Base-by-base conservation (phyloP, 2,797 vertebrate species). In the Steatocranus sp. region DNA sequence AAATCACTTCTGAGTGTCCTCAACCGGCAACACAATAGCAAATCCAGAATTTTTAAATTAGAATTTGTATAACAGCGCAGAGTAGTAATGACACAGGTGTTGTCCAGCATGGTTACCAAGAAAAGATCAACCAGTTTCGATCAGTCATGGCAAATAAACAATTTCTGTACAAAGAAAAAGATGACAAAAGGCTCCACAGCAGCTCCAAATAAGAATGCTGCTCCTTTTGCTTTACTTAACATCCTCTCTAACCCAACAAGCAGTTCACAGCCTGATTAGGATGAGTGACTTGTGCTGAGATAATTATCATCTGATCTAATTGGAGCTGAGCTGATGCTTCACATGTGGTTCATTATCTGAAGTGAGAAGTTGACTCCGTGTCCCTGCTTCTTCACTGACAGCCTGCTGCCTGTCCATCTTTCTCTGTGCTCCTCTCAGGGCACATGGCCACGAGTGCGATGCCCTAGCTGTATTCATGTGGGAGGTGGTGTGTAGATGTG, bases 281-380 rank as follows among this genome's bases (percentile, higher is more conserved):
- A 83, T 73, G 83, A 89, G 74, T 79, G 85, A 91, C 89, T 91
- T 46, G 63, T 48, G 81, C 84, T 34, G 81, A 82, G 83, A 87
- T 90, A 91, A 94, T 94, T 91, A 92, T 78, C 75, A 75, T 88
- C 50, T 2, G 36, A 85, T 90, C 82, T 93, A 92, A 93, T 90
- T 90, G 82, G 84, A 83, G 85, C 54, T 2, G 75, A 80, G 88
- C 25, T 82, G 88, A 88, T 75, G 66, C 92, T 20, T 90, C 86
- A 25, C 93, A 90, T 83, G 91, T 36, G 84, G 68, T 88, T 91
- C 84, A 78, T 90, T 92, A 86, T 87, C 76, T 75, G 78, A 83
- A 91, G 87, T 75, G 87, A 87, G 87, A 87, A n/a, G 76, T 20
- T 10, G 63, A 83, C 54, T 84, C 38, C 3, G 5, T 80, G 91